Evolutionary conservation across 1,140 invertebrate species (phyloP), one percentile per base, ranked within the genome.

Genomic region (Hestina assimilis): DNA sequence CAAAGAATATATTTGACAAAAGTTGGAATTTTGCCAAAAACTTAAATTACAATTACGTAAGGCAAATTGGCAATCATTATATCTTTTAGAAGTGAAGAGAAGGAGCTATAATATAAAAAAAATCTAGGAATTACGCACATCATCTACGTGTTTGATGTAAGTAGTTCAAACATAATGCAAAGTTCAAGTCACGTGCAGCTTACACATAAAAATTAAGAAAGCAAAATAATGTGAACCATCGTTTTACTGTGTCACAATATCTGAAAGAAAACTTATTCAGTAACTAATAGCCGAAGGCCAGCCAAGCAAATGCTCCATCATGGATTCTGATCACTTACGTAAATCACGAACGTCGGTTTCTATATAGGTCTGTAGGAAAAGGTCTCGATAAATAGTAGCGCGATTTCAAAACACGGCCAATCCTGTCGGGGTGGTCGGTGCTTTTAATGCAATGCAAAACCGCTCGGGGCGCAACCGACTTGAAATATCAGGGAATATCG

Each of bases 401-500:
- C 63, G 58, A 71, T 66, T 73, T 59, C 56, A 60, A 54, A 68
- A 51, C 57, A 35, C 52, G 59, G 56, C 43, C 28, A 41, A 58
- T 35, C 46, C 68, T 69, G 63, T 65, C 79, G 63, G 67, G 75
- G 79, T 80, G 77, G 79, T 66, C 75, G 71, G 68, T 46, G 50
- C 45, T 35, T 52, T 63, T 72, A 79, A 75, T 69, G 71, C 63
- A 75, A 75, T 70, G 71, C 59, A 66, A 68, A 51, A 53, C 29
- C 47, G 74, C 74, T 67, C 45, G 58, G 17, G 76, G 74, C 74
- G 66, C 72, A 75, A 71, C 72, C 71, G 74, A 74, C 71, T 78
- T 76, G 65, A 77, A 75, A 79, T 79, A 79, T 76, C 75, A 75
- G 65, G 68, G 75, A 70, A 72, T 77, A 61, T 75, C 53, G 64